Conservation (phyloP, 2,888 invertebrate species). For the Allygus modestus region DNA sequence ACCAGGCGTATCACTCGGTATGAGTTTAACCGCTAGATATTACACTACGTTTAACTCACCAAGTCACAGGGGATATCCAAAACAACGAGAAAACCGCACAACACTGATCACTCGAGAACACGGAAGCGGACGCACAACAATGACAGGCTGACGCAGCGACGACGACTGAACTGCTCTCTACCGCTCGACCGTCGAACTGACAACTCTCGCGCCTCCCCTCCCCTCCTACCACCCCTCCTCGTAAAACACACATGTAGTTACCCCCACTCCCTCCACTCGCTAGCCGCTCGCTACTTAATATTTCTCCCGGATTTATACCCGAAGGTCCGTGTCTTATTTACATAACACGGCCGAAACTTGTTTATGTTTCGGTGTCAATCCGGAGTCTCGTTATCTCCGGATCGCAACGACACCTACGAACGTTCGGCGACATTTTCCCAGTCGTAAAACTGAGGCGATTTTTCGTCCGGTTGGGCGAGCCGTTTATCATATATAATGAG, state of each 20-base stretch:
- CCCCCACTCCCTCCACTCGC: neutral
- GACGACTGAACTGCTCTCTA: constrained; percentile 36
- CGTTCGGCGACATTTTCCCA: constrained; percentile 31
- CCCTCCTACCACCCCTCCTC: constrained; percentile 12
- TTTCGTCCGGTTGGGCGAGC: neutral
- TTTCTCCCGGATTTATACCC: constrained; percentile 5
- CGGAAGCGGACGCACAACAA: neutral
- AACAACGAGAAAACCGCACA: constrained; percentile 15
- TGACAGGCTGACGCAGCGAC: constrained; percentile 27
- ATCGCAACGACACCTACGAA: constrained; percentile 19
- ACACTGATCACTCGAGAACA: neutral
- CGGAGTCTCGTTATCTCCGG: neutral
- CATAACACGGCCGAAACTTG: constrained; percentile 50
- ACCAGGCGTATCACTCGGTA: too few relatives aligned
- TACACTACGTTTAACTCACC: constrained; percentile 29
- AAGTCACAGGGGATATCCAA: constrained; percentile 14
- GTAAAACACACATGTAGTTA: constrained; percentile 24
- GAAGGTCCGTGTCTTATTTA: constrained; percentile 50
- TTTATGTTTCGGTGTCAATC: constrained; percentile 46
- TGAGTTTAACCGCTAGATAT: neutral
- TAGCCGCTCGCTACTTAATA: neutral
- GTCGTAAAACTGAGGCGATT: neutral
- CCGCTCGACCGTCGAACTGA: constrained; percentile 2
- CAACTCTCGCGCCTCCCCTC: neutral
- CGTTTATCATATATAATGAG: constrained; percentile 24